Evolutionary conservation across 2,888 invertebrate species (phyloP).

Genomic region (Cetonia aurata): DNA sequence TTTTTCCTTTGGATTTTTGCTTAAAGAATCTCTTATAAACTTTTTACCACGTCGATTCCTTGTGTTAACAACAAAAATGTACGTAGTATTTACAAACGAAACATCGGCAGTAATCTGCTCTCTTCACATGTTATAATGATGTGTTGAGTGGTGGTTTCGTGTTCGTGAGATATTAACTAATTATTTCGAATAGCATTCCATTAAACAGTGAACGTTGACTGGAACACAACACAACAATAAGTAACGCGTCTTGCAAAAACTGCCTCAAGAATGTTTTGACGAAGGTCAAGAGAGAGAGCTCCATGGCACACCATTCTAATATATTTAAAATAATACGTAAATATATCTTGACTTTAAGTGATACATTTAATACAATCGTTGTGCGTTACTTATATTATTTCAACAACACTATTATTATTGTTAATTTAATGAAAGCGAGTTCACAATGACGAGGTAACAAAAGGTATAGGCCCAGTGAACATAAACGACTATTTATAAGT

Average conservation of each 20-base stretch:
- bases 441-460: slow-evolving; percentile 2
- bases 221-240: slow-evolving; percentile 27
- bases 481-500: slow-evolving; percentile 4
- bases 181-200: slow-evolving; percentile 28
- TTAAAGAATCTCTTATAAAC: too few species aligned
- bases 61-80: too few species aligned
- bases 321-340: slow-evolving; percentile 1
- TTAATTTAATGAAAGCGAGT: neutral
- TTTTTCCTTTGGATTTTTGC: too few species aligned
- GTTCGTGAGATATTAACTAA: slow-evolving; percentile 34
- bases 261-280: slow-evolving; percentile 26
- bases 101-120: too few species aligned
- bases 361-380: neutral
- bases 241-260: slow-evolving; percentile 39
- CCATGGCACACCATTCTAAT: slow-evolving; percentile 5
- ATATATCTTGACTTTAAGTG: neutral
- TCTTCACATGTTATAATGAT: too few species aligned
- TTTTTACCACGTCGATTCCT: too few species aligned
- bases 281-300: slow-evolving; percentile 21
- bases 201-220: slow-evolving; percentile 13
- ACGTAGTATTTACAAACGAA: too few species aligned
- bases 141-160: neutral
- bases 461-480: neutral
- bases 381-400: neutral
- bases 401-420: neutral